phyloP scores from a whole-genome alignment of 2,113 vertebrate genomes.

The Ailuropoda melanoleuca region DNA sequence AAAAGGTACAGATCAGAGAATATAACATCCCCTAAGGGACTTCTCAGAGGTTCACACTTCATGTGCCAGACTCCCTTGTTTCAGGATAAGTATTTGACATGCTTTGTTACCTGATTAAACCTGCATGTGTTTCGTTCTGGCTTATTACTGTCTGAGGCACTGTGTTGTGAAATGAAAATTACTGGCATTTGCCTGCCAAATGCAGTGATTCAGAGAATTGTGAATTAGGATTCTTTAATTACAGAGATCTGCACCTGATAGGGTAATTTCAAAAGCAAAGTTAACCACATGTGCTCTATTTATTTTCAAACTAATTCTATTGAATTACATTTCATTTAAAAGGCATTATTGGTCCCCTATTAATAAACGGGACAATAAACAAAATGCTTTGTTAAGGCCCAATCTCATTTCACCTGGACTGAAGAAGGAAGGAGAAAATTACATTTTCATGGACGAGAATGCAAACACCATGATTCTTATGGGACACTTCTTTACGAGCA shows the following conservation, averaged over 20 bases:
- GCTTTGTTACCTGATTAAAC: constrained; percentile 77
- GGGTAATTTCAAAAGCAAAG: constrained; percentile 71
- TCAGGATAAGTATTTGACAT: constrained; percentile 59
- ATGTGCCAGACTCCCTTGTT: constrained; percentile 71
- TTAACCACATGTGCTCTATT: constrained; percentile 66
- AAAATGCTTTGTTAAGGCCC: constrained; percentile 55
- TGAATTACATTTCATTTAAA: constrained; percentile 62
- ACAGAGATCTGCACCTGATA: constrained; percentile 66
- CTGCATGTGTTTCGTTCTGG: constrained; percentile 65
- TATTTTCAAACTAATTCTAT: constrained; percentile 72
- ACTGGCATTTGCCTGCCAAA: constrained; percentile 68
- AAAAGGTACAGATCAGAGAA: constrained; percentile 63
- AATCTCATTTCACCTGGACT: constrained; percentile 53
- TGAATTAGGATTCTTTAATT: constrained; percentile 71
- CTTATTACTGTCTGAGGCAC: constrained; percentile 65
- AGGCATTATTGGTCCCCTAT: constrained; percentile 42
- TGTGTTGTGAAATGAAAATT: constrained; percentile 76
- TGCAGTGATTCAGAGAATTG: constrained; percentile 70
- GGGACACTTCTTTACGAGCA: not conserved
- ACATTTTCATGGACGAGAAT: constrained; percentile 36
- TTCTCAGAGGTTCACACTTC: constrained; percentile 60
- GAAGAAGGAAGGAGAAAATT: constrained; percentile 39
- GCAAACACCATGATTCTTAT: not conserved
- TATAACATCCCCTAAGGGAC: constrained; percentile 51
- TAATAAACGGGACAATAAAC: constrained; percentile 69